Evolutionary conservation across 2,113 vertebrate species (phyloP).

Genomic region (Cavia porcellus): DNA sequence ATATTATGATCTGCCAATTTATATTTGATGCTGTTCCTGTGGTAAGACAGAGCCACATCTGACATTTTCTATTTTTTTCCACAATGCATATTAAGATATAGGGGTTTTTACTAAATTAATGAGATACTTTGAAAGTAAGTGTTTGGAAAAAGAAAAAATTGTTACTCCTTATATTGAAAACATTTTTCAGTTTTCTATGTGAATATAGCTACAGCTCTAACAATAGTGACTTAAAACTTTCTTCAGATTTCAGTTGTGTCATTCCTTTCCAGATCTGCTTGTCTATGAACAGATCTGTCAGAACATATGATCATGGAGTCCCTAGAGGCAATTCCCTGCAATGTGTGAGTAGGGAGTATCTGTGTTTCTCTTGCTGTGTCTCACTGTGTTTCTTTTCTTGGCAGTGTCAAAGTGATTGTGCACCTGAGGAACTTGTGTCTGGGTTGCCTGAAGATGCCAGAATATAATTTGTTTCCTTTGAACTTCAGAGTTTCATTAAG

Average conservation of each 20-base stretch:
- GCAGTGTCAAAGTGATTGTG: not conserved
- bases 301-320: not conserved
- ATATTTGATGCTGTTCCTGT: not conserved
- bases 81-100: not conserved
- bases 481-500: slow-evolving; percentile 28
- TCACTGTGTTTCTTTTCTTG: not conserved
- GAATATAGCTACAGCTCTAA: not conserved
- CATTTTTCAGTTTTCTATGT: slow-evolving; percentile 18
- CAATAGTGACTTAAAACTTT: slow-evolving; percentile 2
- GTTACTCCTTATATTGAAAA: not conserved
- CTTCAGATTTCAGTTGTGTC: slow-evolving; percentile 40
- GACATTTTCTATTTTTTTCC: slow-evolving; percentile 15
- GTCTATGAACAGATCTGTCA: not conserved
- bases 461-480: slow-evolving; percentile 16
- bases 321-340: not conserved
- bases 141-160: slow-evolving; percentile 49
- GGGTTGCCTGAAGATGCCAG: not conserved
- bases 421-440: not conserved
- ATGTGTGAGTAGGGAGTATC: not conserved
- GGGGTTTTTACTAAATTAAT: not conserved
- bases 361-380: not conserved
- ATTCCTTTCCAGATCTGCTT: slow-evolving; percentile 15
- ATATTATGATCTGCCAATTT: not conserved
- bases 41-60: slow-evolving; percentile 28
- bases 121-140: slow-evolving; percentile 36